These are phyloP conservation scores for Cavia aperea DNA, from an alignment of 2,113 vertebrate species.

Conservation along the genomic window DNA sequence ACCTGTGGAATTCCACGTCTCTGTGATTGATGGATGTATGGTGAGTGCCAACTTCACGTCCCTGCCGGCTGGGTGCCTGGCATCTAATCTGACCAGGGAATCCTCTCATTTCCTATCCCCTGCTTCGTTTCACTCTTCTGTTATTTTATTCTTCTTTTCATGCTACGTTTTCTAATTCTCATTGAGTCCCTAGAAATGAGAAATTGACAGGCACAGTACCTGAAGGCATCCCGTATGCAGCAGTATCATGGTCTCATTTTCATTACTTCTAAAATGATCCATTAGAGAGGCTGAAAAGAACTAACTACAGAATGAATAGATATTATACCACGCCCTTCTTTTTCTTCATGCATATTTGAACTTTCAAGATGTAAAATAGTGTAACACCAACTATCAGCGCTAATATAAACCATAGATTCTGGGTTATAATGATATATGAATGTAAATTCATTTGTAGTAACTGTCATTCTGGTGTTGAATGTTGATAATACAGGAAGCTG, in stretches of 20 bases:
- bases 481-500: fast-evolving
- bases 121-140: not conserved
- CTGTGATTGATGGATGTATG: not conserved
- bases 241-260: not conserved
- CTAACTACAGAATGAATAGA: not conserved
- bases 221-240: not conserved
- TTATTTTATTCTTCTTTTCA: not conserved
- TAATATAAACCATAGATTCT: not conserved
- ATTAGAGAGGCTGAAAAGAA: not conserved
- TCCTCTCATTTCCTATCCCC: not conserved
- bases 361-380: not conserved
- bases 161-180: not conserved
- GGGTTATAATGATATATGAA: not conserved
- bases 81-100: not conserved
- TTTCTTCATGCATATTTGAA: not conserved
- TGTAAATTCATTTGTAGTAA: not conserved
- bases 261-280: not conserved
- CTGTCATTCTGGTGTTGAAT: not conserved
- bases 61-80: not conserved
- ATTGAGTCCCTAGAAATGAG: not conserved
- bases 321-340: not conserved
- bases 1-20: not conserved
- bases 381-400: not conserved
- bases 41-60: not conserved
- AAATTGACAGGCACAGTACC: not conserved